Evolutionary conservation across 2,888 invertebrate species (phyloP), one percentile per base, ranked within the genome.

Genomic region (Spilarctia lutea): DNA sequence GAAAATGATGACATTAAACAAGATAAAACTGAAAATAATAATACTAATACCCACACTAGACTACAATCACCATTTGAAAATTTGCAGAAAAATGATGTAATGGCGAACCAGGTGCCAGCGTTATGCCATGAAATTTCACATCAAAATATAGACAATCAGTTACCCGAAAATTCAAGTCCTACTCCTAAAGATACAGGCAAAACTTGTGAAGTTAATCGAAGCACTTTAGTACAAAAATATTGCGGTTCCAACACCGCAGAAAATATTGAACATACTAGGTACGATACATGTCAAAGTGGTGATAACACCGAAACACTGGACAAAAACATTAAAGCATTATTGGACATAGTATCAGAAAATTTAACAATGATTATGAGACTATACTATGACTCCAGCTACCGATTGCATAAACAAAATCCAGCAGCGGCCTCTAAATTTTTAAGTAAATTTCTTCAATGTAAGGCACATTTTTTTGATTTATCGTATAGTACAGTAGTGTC

Each of bases 401-500:
- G 71, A 67, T 24, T 0, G 6, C 10, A 11, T 18, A 11, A 27
- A 11, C 45, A 63, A 35, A 13, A 35, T 42, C 10, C 56, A 27
- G n/a, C 24, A 39, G 35, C 52, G 3, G 27, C 27, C 3, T 20
- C 11, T 30, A 39, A 56, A 20, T 2, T 56, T 27, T 13, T 1
- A 60, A 30, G 1, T 0, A 2, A 68, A 45, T 45, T 73, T 1
- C 24, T 27, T 7, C 35, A 60, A 63, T 33, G 66, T 39, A 91
- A 88, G 81, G 27, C 65, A 3, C 80, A 87, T 72, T 86, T 83
- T 73, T 92, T 87, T 76, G 81, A 86, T 71, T 72, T 87, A n/a
- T 88, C 90, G 0, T 91, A 86, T 75, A 77, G 75, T 35, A 79
- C 85, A 4, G 79, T 89, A 42, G 71, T 81, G 35, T 79, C 82